Conservation (phyloP, 2,797 vertebrate genomes). For the Periophthalmus magnuspinnatus region DNA sequence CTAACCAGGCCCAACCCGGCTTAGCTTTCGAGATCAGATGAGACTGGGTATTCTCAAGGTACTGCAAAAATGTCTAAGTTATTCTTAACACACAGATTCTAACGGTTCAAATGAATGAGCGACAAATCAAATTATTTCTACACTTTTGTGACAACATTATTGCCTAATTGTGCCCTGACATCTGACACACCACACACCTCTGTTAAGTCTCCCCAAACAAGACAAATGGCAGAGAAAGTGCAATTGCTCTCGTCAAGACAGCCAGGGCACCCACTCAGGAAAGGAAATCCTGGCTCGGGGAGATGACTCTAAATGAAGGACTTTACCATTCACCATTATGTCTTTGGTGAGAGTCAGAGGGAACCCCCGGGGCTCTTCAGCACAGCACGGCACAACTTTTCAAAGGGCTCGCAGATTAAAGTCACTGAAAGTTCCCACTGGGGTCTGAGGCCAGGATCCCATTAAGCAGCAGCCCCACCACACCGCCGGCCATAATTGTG, state of each 20-base stretch:
- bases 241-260: constrained; percentile 66
- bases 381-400: constrained; percentile 78
- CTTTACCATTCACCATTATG: constrained; percentile 83
- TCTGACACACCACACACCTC: constrained; percentile 41
- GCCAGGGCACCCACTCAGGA: constrained; percentile 72
- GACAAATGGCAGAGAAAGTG: constrained; percentile 70
- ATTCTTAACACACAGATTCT: too few relatives aligned
- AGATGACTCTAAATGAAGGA: constrained; percentile 82
- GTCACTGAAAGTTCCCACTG: constrained; percentile 81
- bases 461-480: constrained; percentile 80
- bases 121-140: background rate
- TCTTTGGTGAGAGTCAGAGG: constrained; percentile 79
- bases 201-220: constrained; percentile 65
- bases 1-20: background rate
- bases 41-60: background rate
- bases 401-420: constrained; percentile 82
- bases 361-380: constrained; percentile 72
- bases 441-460: constrained; percentile 81
- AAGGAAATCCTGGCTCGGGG: constrained; percentile 81
- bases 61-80: background rate
- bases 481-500: constrained; percentile 81
- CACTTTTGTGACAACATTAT: constrained; percentile 20
- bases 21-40: background rate
- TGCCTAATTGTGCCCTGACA: constrained; percentile 51
- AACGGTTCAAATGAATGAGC: constrained; percentile 7